These are phyloP conservation scores for Epinephelus malabaricus DNA, from an alignment of 2,797 vertebrate genomes.

Conservation along the genomic window DNA sequence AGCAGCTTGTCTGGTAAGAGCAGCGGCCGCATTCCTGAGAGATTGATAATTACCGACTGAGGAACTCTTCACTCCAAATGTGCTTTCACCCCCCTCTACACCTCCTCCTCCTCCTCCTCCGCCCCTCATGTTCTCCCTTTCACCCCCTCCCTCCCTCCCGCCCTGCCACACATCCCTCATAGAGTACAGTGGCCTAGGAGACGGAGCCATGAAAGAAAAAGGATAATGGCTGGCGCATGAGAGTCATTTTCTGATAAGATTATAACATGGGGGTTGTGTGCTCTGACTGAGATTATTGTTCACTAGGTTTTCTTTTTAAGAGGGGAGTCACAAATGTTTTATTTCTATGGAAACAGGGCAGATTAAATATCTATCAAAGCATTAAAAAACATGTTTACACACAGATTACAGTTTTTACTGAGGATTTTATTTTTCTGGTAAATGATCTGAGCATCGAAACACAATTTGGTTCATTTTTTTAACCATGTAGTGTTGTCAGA, in stretches of 20 bases:
- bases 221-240: constrained; percentile 70
- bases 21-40: constrained; percentile 83
- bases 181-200: constrained; percentile 54
- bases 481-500: too few relatives aligned
- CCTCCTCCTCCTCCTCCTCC: constrained; percentile 6
- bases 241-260: constrained; percentile 73
- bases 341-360: constrained; percentile 23
- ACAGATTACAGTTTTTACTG: neutral
- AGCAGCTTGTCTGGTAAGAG: constrained; percentile 83
- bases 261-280: constrained; percentile 50
- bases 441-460: neutral
- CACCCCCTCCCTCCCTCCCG: constrained; percentile 9
- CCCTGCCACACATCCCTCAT: constrained; percentile 36
- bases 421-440: too few relatives aligned
- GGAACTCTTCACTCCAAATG: constrained; percentile 76
- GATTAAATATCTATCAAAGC: neutral
- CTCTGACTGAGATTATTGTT: constrained; percentile 42
- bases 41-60: constrained; percentile 85
- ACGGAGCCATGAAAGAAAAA: constrained; percentile 43
- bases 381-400: neutral
- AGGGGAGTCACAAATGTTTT: constrained; percentile 12
- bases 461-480: too few relatives aligned
- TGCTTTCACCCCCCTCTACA: constrained; percentile 54
- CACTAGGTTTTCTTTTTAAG: constrained; percentile 35
- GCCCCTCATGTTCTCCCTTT: constrained; percentile 18